Conservation (phyloP, 2,888 invertebrate genomes). For the Sarcophaga carnaria region DNA sequence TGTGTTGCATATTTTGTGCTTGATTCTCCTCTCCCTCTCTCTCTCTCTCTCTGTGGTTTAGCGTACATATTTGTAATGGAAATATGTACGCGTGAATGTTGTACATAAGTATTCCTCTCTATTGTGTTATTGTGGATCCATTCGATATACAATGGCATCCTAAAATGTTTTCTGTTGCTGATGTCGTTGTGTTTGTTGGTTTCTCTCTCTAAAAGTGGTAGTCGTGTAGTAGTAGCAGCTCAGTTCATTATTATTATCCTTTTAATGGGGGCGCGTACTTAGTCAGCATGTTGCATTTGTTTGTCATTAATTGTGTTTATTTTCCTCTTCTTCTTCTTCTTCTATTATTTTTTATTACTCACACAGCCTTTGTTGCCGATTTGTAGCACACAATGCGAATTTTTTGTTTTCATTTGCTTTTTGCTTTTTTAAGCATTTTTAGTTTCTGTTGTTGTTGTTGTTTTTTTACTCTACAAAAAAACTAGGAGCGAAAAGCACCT, state of each 20-base stretch:
- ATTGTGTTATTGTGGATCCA: conserved; percentile 60
- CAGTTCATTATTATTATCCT: conserved; percentile 53
- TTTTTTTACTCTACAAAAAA: conserved; percentile 1
- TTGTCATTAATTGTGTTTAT: conserved; percentile 67
- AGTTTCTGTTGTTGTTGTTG: not conserved
- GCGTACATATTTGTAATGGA: conserved; percentile 6
- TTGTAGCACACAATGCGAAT: conserved; percentile 17
- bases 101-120: conserved; percentile 14
- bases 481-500: conserved; percentile 27
- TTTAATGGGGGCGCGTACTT: conserved; percentile 68
- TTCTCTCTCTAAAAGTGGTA: not conserved
- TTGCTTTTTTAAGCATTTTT: conserved; percentile 33
- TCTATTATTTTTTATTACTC: conserved; percentile 31
- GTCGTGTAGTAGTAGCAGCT: not conserved
- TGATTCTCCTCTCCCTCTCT: not conserved
- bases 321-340: conserved; percentile 47
- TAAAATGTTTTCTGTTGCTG: conserved; percentile 61
- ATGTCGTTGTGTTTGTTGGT: conserved; percentile 29
- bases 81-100: conserved; percentile 27
- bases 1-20: conserved; percentile 62
- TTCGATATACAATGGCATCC: conserved; percentile 62
- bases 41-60: conserved; percentile 10
- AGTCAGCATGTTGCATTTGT: conserved; percentile 69
- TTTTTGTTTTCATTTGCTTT: no score
- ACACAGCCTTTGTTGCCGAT: conserved; percentile 17